Base-by-base conservation (phyloP, 2,888 invertebrate species). In the Amblyjoppa fuscipennis region DNA sequence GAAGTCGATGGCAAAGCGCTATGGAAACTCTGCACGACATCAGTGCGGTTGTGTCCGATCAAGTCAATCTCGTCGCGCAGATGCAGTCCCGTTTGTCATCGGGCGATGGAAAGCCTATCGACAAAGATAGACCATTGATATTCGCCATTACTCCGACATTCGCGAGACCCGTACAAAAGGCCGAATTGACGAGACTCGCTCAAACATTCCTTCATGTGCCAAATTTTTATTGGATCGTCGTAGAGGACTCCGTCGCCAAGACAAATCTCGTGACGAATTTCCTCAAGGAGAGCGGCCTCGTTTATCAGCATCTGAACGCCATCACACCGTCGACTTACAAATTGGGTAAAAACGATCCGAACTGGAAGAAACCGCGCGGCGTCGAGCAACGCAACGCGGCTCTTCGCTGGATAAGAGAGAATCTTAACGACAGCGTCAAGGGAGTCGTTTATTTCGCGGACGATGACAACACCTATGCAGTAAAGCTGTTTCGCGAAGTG, bases 81-180 rank as follows among this genome's bases (percentile, higher is more conserved):
- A 73, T 89, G 31, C 56, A 84, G 59, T 74, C 82, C 4, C 74
- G 75, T 80, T 69, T 83, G 70, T 71, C 20, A 1, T 82, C 41
- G 20, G 25, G 20, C 6, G 83, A 83, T 59, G 87, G 84, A 56
- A 84, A 88, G 38, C 94, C 94, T 87, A 91, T 91, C 59, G 91
- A 93, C 86, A 92, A 94, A 45, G 94, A 95, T 88, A 91, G 95
- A 85, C 97, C 98, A 49, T 96, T 95, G 51, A 98, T 99, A 89
- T 99, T 98, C 94, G 97, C 97, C 20, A 97, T 99, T 89, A 99
- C 99, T 3, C 99, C 99, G 51, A 99, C 99, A 0, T 98, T 98
- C 94, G 94, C 96, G 38, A 95, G 99, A 85, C 96, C 97, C 59
- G 97, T 97, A 45, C 99, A 99, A 94, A 98, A 98, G 94, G 99